Base-by-base conservation (phyloP, 2,888 invertebrate genomes). In the Drosophila pseudotakahashii region DNA sequence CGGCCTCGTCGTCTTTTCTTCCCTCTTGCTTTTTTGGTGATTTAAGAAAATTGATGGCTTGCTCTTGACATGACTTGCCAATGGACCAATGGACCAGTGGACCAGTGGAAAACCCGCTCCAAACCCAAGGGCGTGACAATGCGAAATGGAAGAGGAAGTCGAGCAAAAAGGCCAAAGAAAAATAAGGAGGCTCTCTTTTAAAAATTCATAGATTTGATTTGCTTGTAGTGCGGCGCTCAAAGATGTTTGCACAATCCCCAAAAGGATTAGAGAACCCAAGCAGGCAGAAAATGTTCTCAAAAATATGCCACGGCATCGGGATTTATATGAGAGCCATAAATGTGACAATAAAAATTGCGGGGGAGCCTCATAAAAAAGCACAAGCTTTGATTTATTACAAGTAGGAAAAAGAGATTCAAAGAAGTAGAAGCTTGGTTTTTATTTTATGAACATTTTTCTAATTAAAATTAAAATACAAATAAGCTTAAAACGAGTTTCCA, bases 41-140 rank as follows among this genome's bases (percentile, higher is more conserved):
- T 86, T 83, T 83, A 76, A 75, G 76, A 79, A 75, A 87, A 87
- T 87, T 87, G 85, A 83, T 83, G 88, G 77, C 77, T 74, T 71
- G 66, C 76, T 73, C 62, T 75, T 67, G 74, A 68, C 81, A 78
- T 77, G 79, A 77, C 67, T 73, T 66, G 71, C 53, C 66, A 41
- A 54, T 42, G 51, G 72, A 59, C 16, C 48, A 30, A 16, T 45
- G 60, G 59, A 30, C 57, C n/a, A 19, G 19, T 2, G 19, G 19
- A 19, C 19, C 19, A 19, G 19, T 19, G 19, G 16, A 41, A 50
- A 32, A 47, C 37, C 34, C 57, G 7, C 36, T 11, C 23, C 34
- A 0, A 16, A 10, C 34, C 30, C 45, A 36, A 19, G 41, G 39
- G 58, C 48, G 63, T 69, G 61, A 62, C 67, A 63, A 54, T 55